A percentile compares a stretch with the other conserved stretches of the same genome.
Conservation (phyloP, 2,113 vertebrate genomes). For the Vanacampus margaritifer region DNA sequence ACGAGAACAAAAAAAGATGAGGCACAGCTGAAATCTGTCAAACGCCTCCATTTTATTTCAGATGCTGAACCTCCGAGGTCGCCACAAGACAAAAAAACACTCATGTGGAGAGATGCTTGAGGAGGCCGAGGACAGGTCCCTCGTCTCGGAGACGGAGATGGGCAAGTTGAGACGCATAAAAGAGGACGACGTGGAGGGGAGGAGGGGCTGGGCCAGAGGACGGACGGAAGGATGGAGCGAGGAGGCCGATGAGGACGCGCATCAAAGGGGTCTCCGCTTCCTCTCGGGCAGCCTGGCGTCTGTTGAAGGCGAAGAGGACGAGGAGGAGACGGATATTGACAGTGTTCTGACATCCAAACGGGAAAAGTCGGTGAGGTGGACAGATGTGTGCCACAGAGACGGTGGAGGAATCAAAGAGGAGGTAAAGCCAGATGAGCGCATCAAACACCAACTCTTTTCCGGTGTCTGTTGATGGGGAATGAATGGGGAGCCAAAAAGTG, state of each 20-base stretch:
- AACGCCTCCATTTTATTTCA: constrained; percentile 58
- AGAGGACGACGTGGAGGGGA: constrained; percentile 29
- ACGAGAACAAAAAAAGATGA: constrained; percentile 24
- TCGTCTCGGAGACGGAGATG: constrained; percentile 58
- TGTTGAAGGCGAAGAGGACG: constrained; percentile 46
- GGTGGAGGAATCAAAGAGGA: constrained; percentile 36
- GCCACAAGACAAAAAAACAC: constrained; percentile 67
- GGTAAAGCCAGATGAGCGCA: constrained; percentile 47
- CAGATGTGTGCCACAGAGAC: constrained; percentile 46
- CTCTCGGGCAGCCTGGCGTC: constrained; percentile 27
- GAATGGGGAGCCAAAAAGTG: constrained; percentile 1
- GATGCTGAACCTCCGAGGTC: constrained; percentile 70
- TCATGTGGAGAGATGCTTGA: constrained; percentile 36
- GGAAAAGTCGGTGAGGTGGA: constrained; percentile 55
- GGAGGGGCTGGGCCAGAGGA: constrained; percentile 32
- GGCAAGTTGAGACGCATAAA: constrained; percentile 41
- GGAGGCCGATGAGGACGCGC: constrained; percentile 19
- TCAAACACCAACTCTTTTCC: constrained; percentile 70
- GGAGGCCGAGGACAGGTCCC: constrained; percentile 48
- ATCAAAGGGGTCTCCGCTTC: constrained; percentile 27
- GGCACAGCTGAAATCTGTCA: constrained; percentile 39
- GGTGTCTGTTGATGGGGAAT: constrained; percentile 73
- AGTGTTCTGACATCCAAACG: constrained; percentile 17
- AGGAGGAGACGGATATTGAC: constrained; percentile 52
- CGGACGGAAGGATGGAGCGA: constrained; percentile 21